Evolutionary conservation across 2,888 invertebrate species (phyloP).

Genomic region (Drosophila suboccidentalis): DNA sequence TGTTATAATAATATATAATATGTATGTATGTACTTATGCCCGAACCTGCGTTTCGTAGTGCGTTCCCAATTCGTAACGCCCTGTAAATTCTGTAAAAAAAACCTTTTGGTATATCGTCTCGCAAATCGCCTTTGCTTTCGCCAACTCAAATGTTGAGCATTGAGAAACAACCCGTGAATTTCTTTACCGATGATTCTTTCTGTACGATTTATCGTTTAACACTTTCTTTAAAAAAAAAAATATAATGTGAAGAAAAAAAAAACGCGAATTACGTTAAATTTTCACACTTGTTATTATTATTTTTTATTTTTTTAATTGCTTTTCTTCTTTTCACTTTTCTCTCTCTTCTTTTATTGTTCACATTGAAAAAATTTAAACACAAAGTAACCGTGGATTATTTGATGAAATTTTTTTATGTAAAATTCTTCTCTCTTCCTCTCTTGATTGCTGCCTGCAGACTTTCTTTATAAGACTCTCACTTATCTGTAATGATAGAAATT

Average conservation of each 20-base stretch:
- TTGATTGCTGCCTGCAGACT: slow-evolving; percentile 68
- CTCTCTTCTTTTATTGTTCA: slow-evolving; percentile 14
- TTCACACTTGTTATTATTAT: slow-evolving; percentile 22
- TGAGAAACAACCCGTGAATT: slow-evolving; percentile 35
- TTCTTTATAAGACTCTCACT: slow-evolving; percentile 42
- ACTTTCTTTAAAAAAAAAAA: slow-evolving; percentile 41
- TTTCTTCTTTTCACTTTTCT: slow-evolving; percentile 31
- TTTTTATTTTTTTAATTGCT: slow-evolving; percentile 36
- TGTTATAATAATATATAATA: slow-evolving; percentile 16
- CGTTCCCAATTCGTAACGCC: slow-evolving; percentile 31
- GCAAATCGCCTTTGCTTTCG: slow-evolving; percentile 19
- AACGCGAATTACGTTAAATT: slow-evolving; percentile 6
- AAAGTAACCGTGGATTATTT: slow-evolving; percentile 50
- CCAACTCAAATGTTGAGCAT: slow-evolving; percentile 39
- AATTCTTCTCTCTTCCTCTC: slow-evolving; percentile 23
- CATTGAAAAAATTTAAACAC: slow-evolving; percentile 37
- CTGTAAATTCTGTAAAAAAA: slow-evolving; percentile 79
- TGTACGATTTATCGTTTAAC: slow-evolving; percentile 19
- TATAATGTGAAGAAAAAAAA: slow-evolving; percentile 47
- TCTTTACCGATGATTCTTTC: background rate
- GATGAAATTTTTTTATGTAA: slow-evolving; percentile 25
- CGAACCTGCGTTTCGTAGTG: slow-evolving; percentile 36
- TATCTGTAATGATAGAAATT: slow-evolving; percentile 53
- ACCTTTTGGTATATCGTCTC: slow-evolving; percentile 58
- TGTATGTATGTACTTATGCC: slow-evolving; percentile 5